A percentile compares a stretch with the other conserved stretches of the same genome.
Conservation (phyloP, 2,888 invertebrate genomes). For the Drosophila anomalata region DNA sequence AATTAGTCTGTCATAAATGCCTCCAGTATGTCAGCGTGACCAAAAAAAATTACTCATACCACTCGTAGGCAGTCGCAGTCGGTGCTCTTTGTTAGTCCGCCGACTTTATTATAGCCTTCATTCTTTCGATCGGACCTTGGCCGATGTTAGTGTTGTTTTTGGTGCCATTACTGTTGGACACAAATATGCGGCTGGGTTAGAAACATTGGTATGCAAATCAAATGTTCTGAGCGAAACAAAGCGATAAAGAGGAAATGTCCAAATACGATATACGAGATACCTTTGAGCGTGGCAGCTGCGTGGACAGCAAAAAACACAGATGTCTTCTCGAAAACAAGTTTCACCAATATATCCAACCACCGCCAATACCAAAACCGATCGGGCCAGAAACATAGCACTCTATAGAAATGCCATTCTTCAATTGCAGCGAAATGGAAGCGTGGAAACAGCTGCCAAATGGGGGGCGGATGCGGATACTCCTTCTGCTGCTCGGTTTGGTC, state of each 20-base stretch:
- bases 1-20: conserved; percentile 8
- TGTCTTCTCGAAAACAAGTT: conserved; percentile 51
- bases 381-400: conserved; percentile 5
- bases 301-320: conserved; percentile 10
- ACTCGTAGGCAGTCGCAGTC: conserved; percentile 10
- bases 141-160: not conserved
- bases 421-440: conserved; percentile 60
- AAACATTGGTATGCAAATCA: conserved; percentile 66
- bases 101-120: conserved; percentile 27
- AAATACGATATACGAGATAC: conserved; percentile 47
- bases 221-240: conserved; percentile 51
- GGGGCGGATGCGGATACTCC: conserved; percentile 34
- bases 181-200: conserved; percentile 54
- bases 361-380: conserved; percentile 3
- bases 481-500: conserved; percentile 63
- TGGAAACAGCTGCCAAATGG: conserved; percentile 52
- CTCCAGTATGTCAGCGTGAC: conserved; percentile 18
- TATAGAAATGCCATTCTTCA: conserved; percentile 41
- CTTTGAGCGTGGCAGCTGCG: conserved; percentile 37
- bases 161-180: conserved; percentile 22
- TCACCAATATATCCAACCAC: conserved; percentile 16
- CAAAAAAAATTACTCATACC: conserved; percentile 30
- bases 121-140: conserved; percentile 32
- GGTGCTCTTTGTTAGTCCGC: conserved; percentile 29
- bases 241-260: conserved; percentile 68